Evolutionary conservation across 1,140 invertebrate genomes (phyloP), one percentile per base, ranked within the genome.

Genomic region (Littorina saxatilis): DNA sequence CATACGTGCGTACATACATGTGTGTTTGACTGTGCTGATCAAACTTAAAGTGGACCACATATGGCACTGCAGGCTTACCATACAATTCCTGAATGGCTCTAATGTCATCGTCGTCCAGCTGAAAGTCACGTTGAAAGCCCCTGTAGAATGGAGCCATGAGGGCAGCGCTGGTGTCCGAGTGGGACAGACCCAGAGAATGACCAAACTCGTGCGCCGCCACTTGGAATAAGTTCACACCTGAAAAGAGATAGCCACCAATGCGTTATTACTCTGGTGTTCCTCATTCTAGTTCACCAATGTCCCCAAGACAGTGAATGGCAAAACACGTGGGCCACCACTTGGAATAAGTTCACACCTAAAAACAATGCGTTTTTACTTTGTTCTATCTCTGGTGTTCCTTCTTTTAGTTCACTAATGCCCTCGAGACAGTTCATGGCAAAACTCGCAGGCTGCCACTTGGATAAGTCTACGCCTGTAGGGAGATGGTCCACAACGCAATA

Each of bases 41-140:
- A n/a, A n/a, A n/a, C n/a, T n/a, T n/a, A n/a, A n/a, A n/a, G n/a
- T n/a, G n/a, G n/a, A n/a, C n/a, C n/a, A n/a, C n/a, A n/a, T n/a
- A n/a, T n/a, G n/a, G n/a, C n/a, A n/a, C n/a, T n/a, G n/a, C 2
- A 32, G 61, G 29, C 79, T 81, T 87, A 93, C 93, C 94, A 84
- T 94, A 94, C 7, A 94, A 85, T 72, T 91, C 88, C 83, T 93
- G 93, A 27, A 98, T 98, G 32, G 95, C 98, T 80, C 95, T 94
- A 66, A 95, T 94, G 92, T 99, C 98, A 92, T 99, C 98, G 76
- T 96, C 94, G 32, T 96, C 96, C 50, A 99, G 93, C 84, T 95
- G 94, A 90, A 98, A 98, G 63, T 94, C 91, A 37, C 82, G 73
- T 4, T 96, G 95, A 89, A 90, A 92, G 23, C 91, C 91, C 29